These are phyloP conservation scores for Trichogramma dendrolimi DNA, from an alignment of 2,888 invertebrate genomes.

Conservation along the genomic window DNA sequence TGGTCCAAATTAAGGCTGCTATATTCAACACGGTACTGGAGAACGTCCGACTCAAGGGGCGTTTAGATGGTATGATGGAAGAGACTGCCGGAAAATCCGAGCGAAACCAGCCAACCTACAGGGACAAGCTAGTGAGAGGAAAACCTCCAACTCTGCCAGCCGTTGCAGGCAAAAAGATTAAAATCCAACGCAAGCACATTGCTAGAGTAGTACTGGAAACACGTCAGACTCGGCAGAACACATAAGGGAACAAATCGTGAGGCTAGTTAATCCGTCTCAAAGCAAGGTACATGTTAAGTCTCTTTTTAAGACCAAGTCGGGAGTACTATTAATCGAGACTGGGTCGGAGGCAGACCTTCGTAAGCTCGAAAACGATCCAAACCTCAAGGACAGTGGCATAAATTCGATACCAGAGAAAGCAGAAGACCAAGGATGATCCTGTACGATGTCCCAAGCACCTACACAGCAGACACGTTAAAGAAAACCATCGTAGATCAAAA, in stretches of 20 bases:
- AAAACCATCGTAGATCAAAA: background rate
- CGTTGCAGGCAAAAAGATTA: background rate
- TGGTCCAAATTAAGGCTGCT: too few species aligned
- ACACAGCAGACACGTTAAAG: background rate
- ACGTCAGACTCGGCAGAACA: too few species aligned
- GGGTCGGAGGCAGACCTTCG: background rate
- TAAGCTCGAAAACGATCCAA: background rate
- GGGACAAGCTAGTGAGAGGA: background rate
- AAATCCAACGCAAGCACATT: too few species aligned
- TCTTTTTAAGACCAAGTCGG: background rate
- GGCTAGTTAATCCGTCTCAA: background rate
- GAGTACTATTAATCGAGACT: background rate
- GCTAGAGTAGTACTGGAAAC: too few species aligned
- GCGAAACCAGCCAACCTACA: background rate
- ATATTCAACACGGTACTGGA: too few species aligned
- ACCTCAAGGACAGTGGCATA: background rate
- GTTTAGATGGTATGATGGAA: too few species aligned
- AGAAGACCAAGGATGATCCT: conserved; percentile 2
- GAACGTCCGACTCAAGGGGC: too few species aligned
- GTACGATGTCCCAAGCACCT: conserved; percentile 5
- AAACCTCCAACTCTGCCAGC: background rate
- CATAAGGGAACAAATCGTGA: background rate
- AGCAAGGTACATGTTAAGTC: background rate
- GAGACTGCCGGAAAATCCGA: too few species aligned
- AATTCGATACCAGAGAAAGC: background rate